phyloP scores from a whole-genome alignment of 2,113 vertebrate species.

The Platichthys stellatus region DNA sequence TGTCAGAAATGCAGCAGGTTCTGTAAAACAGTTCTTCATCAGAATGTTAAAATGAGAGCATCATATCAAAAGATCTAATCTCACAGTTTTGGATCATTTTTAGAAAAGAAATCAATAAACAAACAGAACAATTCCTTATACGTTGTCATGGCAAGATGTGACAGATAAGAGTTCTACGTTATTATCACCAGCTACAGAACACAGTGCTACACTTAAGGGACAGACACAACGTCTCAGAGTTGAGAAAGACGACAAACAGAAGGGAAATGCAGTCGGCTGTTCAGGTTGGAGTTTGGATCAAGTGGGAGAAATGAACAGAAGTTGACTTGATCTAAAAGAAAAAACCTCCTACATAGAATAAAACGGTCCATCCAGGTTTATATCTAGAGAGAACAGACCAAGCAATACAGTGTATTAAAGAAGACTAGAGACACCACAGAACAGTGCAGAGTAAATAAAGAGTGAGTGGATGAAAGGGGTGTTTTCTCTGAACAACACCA shows the following conservation, averaged over 20 bases:
- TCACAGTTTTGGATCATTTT: conserved; percentile 39
- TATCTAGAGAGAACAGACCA: conserved; percentile 31
- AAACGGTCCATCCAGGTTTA: conserved; percentile 30
- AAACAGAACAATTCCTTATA: conserved; percentile 55
- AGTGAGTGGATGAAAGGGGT: conserved; percentile 24
- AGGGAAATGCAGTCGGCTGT: conserved; percentile 18
- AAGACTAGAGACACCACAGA: conserved; percentile 47
- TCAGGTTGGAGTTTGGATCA: conserved; percentile 1
- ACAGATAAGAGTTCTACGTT: conserved; percentile 46
- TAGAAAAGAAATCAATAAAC: conserved; percentile 32
- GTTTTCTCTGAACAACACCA: conserved; percentile 31
- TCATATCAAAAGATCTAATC: conserved; percentile 66
- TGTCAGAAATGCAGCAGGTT: conserved; percentile 64
- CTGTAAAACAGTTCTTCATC: conserved; percentile 57
- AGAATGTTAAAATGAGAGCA: conserved; percentile 62
- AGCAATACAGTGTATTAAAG: conserved; percentile 22
- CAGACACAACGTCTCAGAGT: conserved; percentile 34
- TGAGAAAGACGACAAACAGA: conserved; percentile 26
- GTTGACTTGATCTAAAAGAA: conserved; percentile 5
- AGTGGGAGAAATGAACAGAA: conserved; percentile 15
- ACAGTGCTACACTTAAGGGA: conserved; percentile 42
- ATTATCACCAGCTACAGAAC: conserved; percentile 46
- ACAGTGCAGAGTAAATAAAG: conserved; percentile 41
- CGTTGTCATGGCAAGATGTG: conserved; percentile 65
- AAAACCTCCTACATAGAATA: conserved; percentile 29